Evolutionary conservation across 2,797 vertebrate species (phyloP), one percentile per base, ranked within the genome.

Genomic region (Alfaro cultratus): DNA sequence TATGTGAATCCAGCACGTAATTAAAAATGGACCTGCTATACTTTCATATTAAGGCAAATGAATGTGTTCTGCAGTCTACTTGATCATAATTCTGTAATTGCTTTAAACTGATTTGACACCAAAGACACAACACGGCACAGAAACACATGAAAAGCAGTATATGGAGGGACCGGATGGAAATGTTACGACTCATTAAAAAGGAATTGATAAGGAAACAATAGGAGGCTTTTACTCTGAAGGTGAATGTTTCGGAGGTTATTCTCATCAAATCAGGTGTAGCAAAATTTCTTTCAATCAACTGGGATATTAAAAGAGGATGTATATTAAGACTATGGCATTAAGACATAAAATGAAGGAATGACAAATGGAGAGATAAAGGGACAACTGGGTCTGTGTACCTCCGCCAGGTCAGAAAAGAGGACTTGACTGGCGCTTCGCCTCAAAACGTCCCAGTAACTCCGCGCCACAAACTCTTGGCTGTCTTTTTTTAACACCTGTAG

Each of bases 381-480:
- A 93, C 89, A 92, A 93, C 80, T 73, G 84, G 86, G 60, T 91
- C 82, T 82, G 67, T 96, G 92, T 99, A 99, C 98, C 98, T 99
- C 98, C 60, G 97, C 96, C 83, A 99, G 98, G 95, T 99, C 98
- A 85, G 98, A 98, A 96, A 99, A 99, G 90, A 99, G 97, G 73
- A 97, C 98, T 96, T 98, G 98, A 95, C 98, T 99, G 90, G 98
- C 97, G 83, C 96, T 95, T 94, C 97, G 97, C 93, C 98, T 98
- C 96, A 99, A 95, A 92, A 97, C 96, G 94, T 99, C 98, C 98
- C 98, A 99, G 90, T 98, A 99, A 97, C 98, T 99, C 92, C 98
- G 96, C 82, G 97, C 95, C 94, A 96, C 96, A 94, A 96, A 95
- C 93, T 98, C 97, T 91, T 98, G 96, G 95, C 94, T 95, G 91